Percentiles rank a stretch among this genome's conserved stretches.
phyloP scores from a whole-genome alignment of 2,888 invertebrate genomes.

The Lymantria monacha region DNA sequence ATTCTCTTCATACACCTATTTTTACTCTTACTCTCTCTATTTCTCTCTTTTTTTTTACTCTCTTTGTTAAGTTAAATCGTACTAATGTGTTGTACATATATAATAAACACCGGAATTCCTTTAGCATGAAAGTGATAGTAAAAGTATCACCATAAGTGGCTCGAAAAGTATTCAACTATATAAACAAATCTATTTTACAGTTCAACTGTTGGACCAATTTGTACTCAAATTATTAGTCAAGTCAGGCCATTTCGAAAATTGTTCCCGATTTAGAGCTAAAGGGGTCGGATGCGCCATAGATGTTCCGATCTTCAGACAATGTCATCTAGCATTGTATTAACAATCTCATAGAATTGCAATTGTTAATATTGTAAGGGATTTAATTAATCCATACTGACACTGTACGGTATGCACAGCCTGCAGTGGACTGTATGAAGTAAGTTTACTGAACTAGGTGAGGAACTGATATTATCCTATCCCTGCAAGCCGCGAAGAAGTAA shows the following conservation, averaged over 20 bases:
- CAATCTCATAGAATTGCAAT: slow-evolving; percentile 45
- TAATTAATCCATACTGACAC: no score
- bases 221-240: slow-evolving; percentile 75
- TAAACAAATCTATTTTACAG: slow-evolving; percentile 58
- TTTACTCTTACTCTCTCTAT: no score
- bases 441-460: no score
- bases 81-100: slow-evolving; percentile 19
- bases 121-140: slow-evolving; percentile 17
- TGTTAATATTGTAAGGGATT: no score
- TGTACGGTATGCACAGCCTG: no score
- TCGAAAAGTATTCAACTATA: slow-evolving; percentile 34
- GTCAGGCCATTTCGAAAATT: slow-evolving; percentile 70
- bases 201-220: slow-evolving; percentile 67
- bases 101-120: slow-evolving; percentile 21
- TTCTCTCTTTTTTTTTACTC: no score
- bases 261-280: slow-evolving; percentile 74
- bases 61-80: no score
- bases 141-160: slow-evolving; percentile 19
- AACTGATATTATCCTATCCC: no score
- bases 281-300: slow-evolving; percentile 55
- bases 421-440: no score
- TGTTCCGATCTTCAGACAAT: slow-evolving; percentile 59
- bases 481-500: no score
- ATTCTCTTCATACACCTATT: no score
- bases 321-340: slow-evolving; percentile 29